phyloP scores from a whole-genome alignment of 2,888 invertebrate genomes.

The Sinhomidia bicolor region DNA sequence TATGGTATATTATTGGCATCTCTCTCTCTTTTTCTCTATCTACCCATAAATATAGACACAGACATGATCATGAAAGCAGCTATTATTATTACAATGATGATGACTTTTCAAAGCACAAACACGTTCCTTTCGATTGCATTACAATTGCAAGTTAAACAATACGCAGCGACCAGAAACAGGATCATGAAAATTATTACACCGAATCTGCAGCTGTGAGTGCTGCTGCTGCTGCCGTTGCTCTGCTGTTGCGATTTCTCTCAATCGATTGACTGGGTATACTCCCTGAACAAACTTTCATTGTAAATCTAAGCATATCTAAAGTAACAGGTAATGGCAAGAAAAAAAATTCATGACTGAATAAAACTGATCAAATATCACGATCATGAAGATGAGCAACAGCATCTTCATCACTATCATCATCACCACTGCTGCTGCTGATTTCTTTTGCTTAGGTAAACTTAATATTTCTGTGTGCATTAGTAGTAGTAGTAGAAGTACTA shows the following conservation, averaged over 20 bases:
- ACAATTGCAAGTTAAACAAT: slow-evolving; percentile 15
- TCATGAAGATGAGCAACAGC: slow-evolving; percentile 18
- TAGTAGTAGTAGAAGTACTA: not conserved
- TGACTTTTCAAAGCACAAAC: slow-evolving; percentile 25
- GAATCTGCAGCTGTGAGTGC: slow-evolving; percentile 25
- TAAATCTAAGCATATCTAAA: no score
- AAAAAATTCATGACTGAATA: slow-evolving; percentile 40
- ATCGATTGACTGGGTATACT: not conserved
- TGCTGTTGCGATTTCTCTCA: not conserved
- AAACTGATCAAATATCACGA: slow-evolving; percentile 55
- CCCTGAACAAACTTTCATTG: no score
- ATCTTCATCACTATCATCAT: not conserved
- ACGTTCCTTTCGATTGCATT: slow-evolving; percentile 37
- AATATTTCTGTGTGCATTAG: not conserved
- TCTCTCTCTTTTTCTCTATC: no score
- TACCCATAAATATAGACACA: not conserved
- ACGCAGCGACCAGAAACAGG: not conserved
- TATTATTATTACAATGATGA: slow-evolving; percentile 24
- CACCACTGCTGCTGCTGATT: not conserved
- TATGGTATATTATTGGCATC: not conserved
- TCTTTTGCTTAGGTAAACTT: not conserved
- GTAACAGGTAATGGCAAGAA: not conserved
- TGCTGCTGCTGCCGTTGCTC: no score
- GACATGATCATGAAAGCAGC: slow-evolving; percentile 17
- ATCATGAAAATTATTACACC: slow-evolving; percentile 28